phyloP scores from a whole-genome alignment of 2,797 vertebrate species.

The Nasua narica region DNA sequence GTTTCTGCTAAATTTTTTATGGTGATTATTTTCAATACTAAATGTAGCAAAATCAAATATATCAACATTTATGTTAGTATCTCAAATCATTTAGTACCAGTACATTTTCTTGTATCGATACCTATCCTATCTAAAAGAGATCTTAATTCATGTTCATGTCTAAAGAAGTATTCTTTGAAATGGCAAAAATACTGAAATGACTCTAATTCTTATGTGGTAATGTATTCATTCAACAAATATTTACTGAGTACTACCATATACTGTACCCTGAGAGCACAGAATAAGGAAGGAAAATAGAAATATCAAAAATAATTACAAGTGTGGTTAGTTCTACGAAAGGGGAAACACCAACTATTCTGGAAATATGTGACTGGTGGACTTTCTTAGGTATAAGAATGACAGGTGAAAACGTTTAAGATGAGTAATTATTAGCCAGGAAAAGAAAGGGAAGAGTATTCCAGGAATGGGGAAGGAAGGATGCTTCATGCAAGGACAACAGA shows the following conservation, averaged over 20 bases:
- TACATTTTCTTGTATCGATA: not conserved
- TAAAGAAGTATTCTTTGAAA: not conserved
- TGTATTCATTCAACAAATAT: constrained; percentile 31
- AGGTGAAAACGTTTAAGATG: not conserved
- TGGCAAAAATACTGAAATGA: constrained; percentile 10
- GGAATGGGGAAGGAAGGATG: not conserved
- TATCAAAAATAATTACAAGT: constrained; percentile 56
- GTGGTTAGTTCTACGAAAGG: not conserved
- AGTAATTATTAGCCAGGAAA: not conserved
- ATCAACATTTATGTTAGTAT: not conserved
- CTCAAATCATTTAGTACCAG: not conserved
- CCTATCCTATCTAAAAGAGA: not conserved
- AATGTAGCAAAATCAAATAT: not conserved
- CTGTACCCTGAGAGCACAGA: constrained; percentile 23
- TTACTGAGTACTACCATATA: constrained; percentile 42
- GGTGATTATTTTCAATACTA: not conserved
- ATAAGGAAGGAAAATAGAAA: constrained; percentile 34
- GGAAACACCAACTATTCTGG: not conserved
- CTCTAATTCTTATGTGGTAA: not conserved
- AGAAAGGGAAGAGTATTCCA: not conserved
- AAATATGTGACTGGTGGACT: not conserved
- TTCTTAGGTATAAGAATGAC: not conserved
- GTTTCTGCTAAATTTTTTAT: not conserved
- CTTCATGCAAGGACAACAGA: not conserved
- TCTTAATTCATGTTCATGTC: not conserved